These are phyloP conservation scores for Sarcophaga caerulescens DNA, from an alignment of 2,888 invertebrate species.

Conservation along the genomic window DNA sequence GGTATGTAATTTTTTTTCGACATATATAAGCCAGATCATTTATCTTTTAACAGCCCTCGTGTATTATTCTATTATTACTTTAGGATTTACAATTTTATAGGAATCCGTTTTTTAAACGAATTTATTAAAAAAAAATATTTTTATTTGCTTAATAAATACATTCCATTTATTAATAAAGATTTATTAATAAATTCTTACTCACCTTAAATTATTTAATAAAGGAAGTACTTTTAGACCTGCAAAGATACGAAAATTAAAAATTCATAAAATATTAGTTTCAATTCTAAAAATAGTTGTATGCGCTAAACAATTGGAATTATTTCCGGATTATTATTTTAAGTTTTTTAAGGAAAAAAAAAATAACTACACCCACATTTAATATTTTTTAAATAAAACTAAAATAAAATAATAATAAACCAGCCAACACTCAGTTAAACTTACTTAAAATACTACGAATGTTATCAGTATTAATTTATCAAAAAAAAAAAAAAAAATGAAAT, in stretches of 20 bases:
- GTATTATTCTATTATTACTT: no score
- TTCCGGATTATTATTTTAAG: conserved; percentile 47
- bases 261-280: conserved; percentile 61
- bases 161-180: not conserved
- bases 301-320: conserved; percentile 27
- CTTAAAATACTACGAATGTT: conserved; percentile 6
- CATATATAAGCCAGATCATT: no score
- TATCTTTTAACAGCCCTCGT: no score
- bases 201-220: conserved; percentile 92
- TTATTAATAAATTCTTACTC: conserved; percentile 79
- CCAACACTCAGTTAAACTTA: conserved; percentile 6
- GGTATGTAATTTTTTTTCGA: not conserved
- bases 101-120: no score
- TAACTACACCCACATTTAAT: conserved; percentile 33
- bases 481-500: not conserved
- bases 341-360: not conserved
- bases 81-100: no score
- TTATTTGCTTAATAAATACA: no score
- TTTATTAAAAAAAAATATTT: no score
- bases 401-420: conserved; percentile 7
- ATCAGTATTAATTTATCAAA: conserved; percentile 34
- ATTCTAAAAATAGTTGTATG: conserved; percentile 25
- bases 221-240: conserved; percentile 94
- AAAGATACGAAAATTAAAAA: conserved; percentile 77
- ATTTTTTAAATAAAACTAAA: conserved; percentile 5